Conservation (phyloP, 2,888 invertebrate genomes). For the Tiphia femorata region DNA sequence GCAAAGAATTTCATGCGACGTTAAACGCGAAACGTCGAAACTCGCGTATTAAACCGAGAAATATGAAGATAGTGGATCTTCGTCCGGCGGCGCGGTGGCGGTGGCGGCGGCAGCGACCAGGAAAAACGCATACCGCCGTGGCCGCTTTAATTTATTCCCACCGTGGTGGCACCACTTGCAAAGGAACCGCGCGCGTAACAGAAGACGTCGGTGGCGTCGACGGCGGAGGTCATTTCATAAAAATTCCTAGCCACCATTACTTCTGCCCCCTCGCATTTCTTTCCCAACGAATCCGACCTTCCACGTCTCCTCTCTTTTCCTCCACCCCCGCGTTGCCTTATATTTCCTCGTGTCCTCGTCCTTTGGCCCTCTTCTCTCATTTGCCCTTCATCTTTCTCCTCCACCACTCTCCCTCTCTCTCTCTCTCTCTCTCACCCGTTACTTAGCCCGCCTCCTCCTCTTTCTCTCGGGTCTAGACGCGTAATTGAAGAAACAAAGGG, state of each 20-base stretch:
- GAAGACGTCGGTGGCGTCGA: constrained; percentile 8
- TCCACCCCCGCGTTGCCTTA: constrained; percentile 14
- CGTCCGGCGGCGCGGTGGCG: no score
- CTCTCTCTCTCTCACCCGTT: background rate
- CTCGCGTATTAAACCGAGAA: no score
- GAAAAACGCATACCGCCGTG: background rate
- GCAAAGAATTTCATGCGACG: no score
- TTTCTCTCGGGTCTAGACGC: constrained; percentile 53
- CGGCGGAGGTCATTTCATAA: constrained; percentile 54
- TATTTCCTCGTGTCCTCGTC: constrained; percentile 2
- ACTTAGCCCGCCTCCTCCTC: background rate
- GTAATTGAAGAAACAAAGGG: constrained; percentile 68
- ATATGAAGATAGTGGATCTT: no score
- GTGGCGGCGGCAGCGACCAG: no score
- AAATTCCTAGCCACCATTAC: constrained; percentile 53
- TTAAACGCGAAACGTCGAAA: no score
- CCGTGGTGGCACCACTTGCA: background rate
- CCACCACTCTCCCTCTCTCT: background rate
- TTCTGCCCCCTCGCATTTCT: constrained; percentile 38
- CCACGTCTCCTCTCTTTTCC: constrained; percentile 10
- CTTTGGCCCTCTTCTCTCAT: constrained; percentile 14
- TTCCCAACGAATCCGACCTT: constrained; percentile 13
- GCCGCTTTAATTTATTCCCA: constrained; percentile 19
- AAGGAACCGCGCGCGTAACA: background rate
- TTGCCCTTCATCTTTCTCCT: constrained; percentile 6